These are phyloP conservation scores for Micronisus gabar DNA, from an alignment of 2,113 vertebrate genomes.

Conservation along the genomic window DNA sequence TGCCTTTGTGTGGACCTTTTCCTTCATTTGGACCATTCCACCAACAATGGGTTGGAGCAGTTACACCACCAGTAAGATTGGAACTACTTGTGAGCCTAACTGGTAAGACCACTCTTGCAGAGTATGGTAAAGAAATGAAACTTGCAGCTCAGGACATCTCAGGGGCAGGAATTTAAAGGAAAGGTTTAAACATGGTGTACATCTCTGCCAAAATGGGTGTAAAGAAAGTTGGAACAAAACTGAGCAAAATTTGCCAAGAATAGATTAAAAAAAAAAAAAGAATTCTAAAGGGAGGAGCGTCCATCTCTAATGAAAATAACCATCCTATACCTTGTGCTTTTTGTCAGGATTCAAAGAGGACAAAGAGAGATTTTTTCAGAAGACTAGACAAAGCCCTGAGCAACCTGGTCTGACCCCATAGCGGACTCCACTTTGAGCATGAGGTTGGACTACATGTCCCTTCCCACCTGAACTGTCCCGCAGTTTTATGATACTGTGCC, in stretches of 20 bases:
- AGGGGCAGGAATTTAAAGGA: not conserved
- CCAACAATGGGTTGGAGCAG: conserved; percentile 89
- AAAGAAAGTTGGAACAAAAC: not conserved
- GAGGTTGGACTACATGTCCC: not conserved
- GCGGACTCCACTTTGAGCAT: not conserved
- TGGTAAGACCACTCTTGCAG: conserved; percentile 75
- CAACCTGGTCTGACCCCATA: not conserved
- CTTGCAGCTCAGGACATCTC: not conserved
- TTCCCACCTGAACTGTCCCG: not conserved
- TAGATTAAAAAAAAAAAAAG: not conserved
- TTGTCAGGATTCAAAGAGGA: not conserved
- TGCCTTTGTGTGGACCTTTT: conserved; percentile 86
- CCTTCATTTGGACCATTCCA: conserved; percentile 88
- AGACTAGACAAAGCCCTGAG: not conserved
- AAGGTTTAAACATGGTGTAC: not conserved
- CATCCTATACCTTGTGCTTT: not conserved
- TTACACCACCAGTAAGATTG: conserved; percentile 89
- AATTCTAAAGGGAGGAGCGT: not conserved
- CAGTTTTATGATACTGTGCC: fast-evolving
- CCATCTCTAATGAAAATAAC: not conserved
- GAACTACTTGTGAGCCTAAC: conserved; percentile 91
- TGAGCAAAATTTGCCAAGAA: not conserved
- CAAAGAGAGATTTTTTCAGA: not conserved
- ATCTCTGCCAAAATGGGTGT: not conserved
- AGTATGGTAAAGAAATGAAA: not conserved